phyloP scores from a whole-genome alignment of 2,797 vertebrate genomes.

The Acanthurus tractus region DNA sequence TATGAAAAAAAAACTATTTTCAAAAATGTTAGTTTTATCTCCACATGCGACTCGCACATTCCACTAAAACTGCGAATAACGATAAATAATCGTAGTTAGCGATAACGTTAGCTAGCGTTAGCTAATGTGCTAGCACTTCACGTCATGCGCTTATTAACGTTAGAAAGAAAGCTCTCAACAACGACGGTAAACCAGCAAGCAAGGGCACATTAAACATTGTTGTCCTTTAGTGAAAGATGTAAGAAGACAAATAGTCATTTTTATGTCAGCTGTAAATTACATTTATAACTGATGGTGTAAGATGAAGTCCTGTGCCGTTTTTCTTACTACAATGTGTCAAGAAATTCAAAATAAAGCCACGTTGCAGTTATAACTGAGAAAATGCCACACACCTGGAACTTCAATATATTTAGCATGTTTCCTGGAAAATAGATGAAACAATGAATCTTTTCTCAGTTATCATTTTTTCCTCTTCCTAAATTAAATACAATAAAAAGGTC shows the following conservation, averaged over 20 bases:
- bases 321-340: no score
- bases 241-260: neutral
- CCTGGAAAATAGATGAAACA: neutral
- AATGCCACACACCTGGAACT: neutral
- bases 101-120: slow-evolving; percentile 9
- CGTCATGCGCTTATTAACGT: neutral
- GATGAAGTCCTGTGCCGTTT: no score
- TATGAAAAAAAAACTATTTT: neutral
- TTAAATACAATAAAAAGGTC: neutral
- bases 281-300: no score
- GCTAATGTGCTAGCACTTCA: slow-evolving; percentile 19
- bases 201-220: no score
- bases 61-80: neutral
- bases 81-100: neutral
- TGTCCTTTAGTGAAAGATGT: neutral
- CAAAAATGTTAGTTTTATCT: neutral
- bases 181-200: no score
- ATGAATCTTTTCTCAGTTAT: neutral
- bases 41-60: rapidly evolving
- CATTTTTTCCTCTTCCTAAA: neutral
- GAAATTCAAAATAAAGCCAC: neutral
- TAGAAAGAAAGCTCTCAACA: no score
- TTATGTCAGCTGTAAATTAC: neutral
- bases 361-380: neutral
- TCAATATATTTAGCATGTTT: neutral